These are phyloP conservation scores for Platorchestia sp. DNA, from an alignment of 1,140 invertebrate species.

Conservation along the genomic window DNA sequence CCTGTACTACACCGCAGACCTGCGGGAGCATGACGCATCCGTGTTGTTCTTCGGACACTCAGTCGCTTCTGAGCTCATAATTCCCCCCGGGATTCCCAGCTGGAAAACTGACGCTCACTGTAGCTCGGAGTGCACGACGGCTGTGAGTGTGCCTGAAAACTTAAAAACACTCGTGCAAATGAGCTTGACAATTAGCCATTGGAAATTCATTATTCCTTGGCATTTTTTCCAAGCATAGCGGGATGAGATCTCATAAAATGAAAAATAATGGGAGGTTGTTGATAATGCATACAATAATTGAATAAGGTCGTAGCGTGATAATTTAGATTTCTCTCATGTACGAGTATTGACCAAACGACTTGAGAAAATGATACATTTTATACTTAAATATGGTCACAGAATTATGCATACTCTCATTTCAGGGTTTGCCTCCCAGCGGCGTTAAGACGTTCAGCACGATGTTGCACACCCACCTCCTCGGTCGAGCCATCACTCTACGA, in stretches of 20 bases:
- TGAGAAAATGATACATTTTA: too few species aligned
- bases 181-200: too few species aligned
- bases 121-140: constrained; percentile 40
- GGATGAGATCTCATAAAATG: too few species aligned
- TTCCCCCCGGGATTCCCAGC: constrained; percentile 68
- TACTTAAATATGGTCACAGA: too few species aligned
- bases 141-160: background rate
- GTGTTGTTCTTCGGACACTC: constrained; percentile 71
- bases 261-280: too few species aligned
- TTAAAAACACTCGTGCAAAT: background rate
- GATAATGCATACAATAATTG: too few species aligned
- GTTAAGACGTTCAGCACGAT: constrained; percentile 85
- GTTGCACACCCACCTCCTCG: constrained; percentile 84
- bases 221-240: too few species aligned
- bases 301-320: too few species aligned
- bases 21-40: constrained; percentile 57
- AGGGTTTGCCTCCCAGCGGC: constrained; percentile 78
- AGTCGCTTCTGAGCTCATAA: constrained; percentile 68
- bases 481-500: constrained; percentile 81
- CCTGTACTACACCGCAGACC: constrained; percentile 75
- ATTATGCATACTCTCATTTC: too few species aligned
- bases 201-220: too few species aligned
- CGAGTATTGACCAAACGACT: too few species aligned
- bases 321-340: too few species aligned
- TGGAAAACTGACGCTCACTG: constrained; percentile 60